Conservation (phyloP, 2,888 invertebrate genomes). For the Kuschelorhynchus macadamiae region DNA sequence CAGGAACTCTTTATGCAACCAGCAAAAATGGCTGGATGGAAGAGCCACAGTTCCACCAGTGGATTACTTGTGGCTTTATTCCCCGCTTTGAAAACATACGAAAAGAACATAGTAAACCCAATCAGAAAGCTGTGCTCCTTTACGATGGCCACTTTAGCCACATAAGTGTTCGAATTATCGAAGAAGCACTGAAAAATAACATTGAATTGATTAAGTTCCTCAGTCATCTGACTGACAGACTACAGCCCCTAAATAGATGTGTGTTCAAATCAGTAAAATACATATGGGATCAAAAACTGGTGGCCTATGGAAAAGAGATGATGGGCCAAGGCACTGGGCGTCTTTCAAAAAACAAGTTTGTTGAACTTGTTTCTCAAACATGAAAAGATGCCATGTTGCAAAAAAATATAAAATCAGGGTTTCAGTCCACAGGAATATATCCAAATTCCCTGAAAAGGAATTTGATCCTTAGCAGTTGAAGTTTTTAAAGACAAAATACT, state of each 20-base stretch:
- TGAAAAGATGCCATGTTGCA: slow-evolving; percentile 7
- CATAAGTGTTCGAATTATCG: slow-evolving; percentile 45
- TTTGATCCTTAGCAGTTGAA: no score
- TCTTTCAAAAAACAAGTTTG: slow-evolving; percentile 16
- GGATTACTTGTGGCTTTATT: slow-evolving; percentile 46
- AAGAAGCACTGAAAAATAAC: slow-evolving; percentile 21
- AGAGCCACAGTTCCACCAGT: slow-evolving; percentile 49
- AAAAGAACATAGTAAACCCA: no score
- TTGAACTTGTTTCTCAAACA: slow-evolving; percentile 14
- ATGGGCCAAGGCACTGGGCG: slow-evolving; percentile 7
- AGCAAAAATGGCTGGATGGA: slow-evolving; percentile 58
- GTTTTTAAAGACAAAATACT: neutral
- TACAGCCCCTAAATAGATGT: slow-evolving; percentile 46
- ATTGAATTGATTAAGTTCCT: slow-evolving; percentile 26
- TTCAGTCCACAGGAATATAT: slow-evolving; percentile 15
- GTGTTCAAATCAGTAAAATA: slow-evolving; percentile 42
- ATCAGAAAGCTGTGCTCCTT: no score
- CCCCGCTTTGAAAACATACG: slow-evolving; percentile 35
- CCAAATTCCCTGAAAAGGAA: slow-evolving; percentile 4
- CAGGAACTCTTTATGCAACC: slow-evolving; percentile 56
- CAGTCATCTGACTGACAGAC: slow-evolving; percentile 48
- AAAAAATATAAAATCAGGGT: slow-evolving; percentile 18
- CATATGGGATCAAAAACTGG: slow-evolving; percentile 44
- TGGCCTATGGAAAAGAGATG: slow-evolving; percentile 15
- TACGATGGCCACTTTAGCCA: slow-evolving; percentile 39